Evolutionary conservation across 2,888 invertebrate genomes (phyloP), one percentile per base, ranked within the genome.

Genomic region (Leucania comma): DNA sequence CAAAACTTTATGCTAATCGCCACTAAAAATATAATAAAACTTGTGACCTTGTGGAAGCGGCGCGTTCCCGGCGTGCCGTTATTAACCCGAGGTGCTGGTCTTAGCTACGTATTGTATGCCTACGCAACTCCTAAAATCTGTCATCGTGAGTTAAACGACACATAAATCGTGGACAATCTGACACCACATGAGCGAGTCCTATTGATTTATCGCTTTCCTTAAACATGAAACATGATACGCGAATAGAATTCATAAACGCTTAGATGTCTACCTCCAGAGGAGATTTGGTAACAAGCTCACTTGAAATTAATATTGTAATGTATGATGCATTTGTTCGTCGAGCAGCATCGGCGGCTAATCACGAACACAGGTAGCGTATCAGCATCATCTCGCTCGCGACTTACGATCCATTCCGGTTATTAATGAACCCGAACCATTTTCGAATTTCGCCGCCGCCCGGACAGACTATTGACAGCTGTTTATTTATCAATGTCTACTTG

Each of bases 291-390:
- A 80, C 65, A 48, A 80, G 62, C 72, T 54, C 26, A 62, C 54
- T 72, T 66, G 53, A 73, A 68, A 75, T 68, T 48, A 75, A 68
- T 65, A 65, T 60, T 70, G 69, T 67, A 73, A 72, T 66, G 68
- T 81, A 77, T 75, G 70, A 78, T 80, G 74, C 79, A 75, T 68
- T 81, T 56, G 73, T 77, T 80, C 53, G 26, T 46, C 3, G 67
- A 68, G 65, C 42, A 50, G 53, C 76, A 84, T 84, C 79, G 83
- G 78, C 81, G 82, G 87, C 87, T 90, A 89, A 91, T 91, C 90
- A 88, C 85, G 81, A 93, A 93, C 91, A 93, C 94, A 93, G 93
- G 94, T 94, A 94, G 94, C 94, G 79, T 91, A 92, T 92, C 92
- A 87, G 76, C 80, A 86, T 86, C 86, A 93, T 93, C 92, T 93